Percentiles rank a stretch among this genome's conserved stretches.
Evolutionary conservation across 2,888 invertebrate genomes (phyloP).

Genomic region (Trichacis sp.): DNA sequence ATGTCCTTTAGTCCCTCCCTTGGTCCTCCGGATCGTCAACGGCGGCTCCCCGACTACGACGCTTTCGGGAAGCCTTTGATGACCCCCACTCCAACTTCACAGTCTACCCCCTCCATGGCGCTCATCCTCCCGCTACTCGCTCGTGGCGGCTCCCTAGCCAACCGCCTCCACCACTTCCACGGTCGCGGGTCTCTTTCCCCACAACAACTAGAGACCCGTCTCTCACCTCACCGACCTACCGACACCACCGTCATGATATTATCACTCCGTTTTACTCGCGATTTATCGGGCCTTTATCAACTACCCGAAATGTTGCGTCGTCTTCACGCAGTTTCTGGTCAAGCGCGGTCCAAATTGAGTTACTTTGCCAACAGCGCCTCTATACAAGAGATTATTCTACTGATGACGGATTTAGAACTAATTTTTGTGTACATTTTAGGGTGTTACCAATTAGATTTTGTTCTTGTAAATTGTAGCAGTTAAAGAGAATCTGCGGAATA

Average conservation of each 20-base stretch:
- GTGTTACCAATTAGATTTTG: too few relatives aligned
- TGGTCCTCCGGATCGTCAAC: slow-evolving; percentile 54
- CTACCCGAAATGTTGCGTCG: slow-evolving; percentile 52
- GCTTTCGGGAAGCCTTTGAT: slow-evolving; percentile 36
- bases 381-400: too few relatives aligned
- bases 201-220: slow-evolving; percentile 34
- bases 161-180: slow-evolving; percentile 14
- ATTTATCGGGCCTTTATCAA: slow-evolving; percentile 66
- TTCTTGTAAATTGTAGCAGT: too few relatives aligned
- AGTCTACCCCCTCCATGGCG: slow-evolving; percentile 43
- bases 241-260: slow-evolving; percentile 57
- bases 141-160: slow-evolving; percentile 17
- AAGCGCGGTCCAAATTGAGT: slow-evolving; percentile 25
- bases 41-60: slow-evolving; percentile 45
- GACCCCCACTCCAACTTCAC: slow-evolving; percentile 32
- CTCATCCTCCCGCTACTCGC: slow-evolving; percentile 13
- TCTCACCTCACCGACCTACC: slow-evolving; percentile 45
- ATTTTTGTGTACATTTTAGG: too few relatives aligned
- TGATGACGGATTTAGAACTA: too few relatives aligned
- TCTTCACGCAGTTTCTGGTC: slow-evolving; percentile 35
- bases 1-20: slow-evolving; percentile 71
- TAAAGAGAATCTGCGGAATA: too few relatives aligned
- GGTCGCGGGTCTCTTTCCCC: slow-evolving; percentile 19
- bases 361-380: background rate
- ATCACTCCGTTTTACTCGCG: slow-evolving; percentile 65